Evolutionary conservation across 2,888 invertebrate species (phyloP).

Genomic region (Heliconius ethilla): DNA sequence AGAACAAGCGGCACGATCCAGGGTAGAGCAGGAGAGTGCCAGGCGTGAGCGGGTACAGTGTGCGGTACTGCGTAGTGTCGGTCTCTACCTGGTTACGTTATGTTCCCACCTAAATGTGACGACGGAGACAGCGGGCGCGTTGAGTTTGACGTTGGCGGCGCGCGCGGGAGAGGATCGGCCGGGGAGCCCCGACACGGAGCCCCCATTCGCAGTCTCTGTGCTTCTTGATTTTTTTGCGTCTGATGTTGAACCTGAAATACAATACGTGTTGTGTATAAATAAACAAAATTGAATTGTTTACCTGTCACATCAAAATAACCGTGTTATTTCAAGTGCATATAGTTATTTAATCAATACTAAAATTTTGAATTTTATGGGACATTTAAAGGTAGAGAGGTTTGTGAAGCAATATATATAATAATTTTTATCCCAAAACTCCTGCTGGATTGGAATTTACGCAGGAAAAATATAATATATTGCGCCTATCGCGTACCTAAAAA

Average conservation of each 20-base stretch:
- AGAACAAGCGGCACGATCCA: constrained; percentile 2
- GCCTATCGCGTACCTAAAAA: no score
- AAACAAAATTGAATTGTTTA: no score
- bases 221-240: constrained; percentile 47
- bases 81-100: constrained; percentile 84
- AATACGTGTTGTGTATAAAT: neutral
- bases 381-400: no score
- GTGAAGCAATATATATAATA: no score
- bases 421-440: no score
- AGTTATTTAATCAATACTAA: no score
- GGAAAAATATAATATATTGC: no score
- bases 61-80: constrained; percentile 70
- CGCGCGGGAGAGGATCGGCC: constrained; percentile 67
- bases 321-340: no score
- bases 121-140: constrained; percentile 91
- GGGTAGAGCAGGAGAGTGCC: constrained; percentile 49
- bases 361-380: no score
- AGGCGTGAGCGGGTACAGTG: constrained; percentile 43
- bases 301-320: no score
- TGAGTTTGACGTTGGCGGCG: constrained; percentile 76
- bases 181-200: constrained; percentile 46
- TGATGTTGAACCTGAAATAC: constrained; percentile 41
- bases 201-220: constrained; percentile 57
- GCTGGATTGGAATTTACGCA: no score
- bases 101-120: constrained; percentile 96